Conservation (phyloP, 2,888 invertebrate species). For the Hemistola chrysoprasaria region DNA sequence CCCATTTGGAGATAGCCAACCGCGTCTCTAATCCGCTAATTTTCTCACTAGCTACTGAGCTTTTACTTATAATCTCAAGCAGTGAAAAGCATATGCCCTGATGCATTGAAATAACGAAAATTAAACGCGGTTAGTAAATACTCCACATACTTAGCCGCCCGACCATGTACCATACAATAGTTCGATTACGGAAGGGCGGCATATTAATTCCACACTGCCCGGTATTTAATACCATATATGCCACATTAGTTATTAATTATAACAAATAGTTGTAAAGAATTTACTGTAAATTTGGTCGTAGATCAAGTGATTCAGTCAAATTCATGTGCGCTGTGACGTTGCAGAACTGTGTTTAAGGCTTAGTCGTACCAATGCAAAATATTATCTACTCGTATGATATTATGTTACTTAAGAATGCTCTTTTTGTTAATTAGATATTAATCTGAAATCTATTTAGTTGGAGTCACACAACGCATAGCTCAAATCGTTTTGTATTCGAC, state of each 20-base stretch:
- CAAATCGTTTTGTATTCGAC: conserved; percentile 23
- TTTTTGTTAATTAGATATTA: no score
- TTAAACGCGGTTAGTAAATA: no score
- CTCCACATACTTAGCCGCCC: conserved; percentile 16
- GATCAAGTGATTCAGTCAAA: conserved; percentile 28
- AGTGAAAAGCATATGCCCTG: no score
- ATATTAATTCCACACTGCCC: conserved; percentile 29
- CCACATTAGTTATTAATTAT: conserved; percentile 28
- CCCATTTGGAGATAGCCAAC: no score
- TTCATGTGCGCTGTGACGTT: conserved; percentile 26
- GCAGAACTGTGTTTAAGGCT: conserved; percentile 6
- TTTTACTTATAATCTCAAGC: no score
- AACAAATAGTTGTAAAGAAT: conserved; percentile 29
- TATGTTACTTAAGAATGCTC: conserved; percentile 4
- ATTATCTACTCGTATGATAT: no score
- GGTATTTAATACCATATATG: conserved; percentile 31
- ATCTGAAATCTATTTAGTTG: conserved; percentile 5
- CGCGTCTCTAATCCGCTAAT: no score
- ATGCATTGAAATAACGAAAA: no score
- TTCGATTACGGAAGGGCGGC: conserved; percentile 19
- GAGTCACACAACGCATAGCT: conserved; percentile 7
- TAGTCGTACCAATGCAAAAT: conserved; percentile 25
- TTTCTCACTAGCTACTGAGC: no score
- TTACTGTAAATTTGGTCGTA: conserved; percentile 29
- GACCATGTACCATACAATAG: conserved; percentile 18